Conservation (phyloP, 2,797 vertebrate genomes). For the Chelonia mydas region DNA sequence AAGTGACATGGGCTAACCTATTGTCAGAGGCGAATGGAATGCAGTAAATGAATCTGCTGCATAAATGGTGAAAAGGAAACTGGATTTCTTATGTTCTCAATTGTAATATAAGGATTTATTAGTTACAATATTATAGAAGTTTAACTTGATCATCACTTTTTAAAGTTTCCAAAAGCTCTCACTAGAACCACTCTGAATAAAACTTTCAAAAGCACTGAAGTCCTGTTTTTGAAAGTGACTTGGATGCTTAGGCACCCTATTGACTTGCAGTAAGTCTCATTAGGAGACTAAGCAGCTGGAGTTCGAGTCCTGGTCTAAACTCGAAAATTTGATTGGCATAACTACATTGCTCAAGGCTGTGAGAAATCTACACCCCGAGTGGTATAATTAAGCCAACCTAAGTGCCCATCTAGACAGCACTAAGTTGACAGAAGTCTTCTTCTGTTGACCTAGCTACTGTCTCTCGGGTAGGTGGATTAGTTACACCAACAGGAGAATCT, state of each 20-base stretch:
- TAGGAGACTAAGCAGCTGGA: background rate
- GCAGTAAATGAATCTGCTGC: background rate
- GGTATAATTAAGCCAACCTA: background rate
- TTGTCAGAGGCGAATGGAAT: background rate
- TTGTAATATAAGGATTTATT: background rate
- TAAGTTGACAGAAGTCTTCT: background rate
- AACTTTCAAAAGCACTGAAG: background rate
- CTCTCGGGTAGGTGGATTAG: background rate
- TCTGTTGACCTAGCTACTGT: background rate
- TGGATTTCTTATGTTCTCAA: background rate
- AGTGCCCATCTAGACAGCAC: background rate
- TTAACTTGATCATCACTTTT: background rate
- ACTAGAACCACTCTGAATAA: background rate
- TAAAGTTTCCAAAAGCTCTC: background rate
- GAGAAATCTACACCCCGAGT: background rate
- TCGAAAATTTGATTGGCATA: background rate
- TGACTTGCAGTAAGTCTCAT: background rate
- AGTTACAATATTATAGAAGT: background rate
- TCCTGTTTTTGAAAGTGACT: background rate
- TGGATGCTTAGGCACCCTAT: background rate
- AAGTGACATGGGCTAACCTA: background rate
- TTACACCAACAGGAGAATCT: background rate
- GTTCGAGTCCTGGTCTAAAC: background rate
- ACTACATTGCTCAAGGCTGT: background rate
- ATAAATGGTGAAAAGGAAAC: background rate